phyloP scores from a whole-genome alignment of 37 sponge, comb jelly and placozoan genomes.

The Dysidea cf. avara region DNA sequence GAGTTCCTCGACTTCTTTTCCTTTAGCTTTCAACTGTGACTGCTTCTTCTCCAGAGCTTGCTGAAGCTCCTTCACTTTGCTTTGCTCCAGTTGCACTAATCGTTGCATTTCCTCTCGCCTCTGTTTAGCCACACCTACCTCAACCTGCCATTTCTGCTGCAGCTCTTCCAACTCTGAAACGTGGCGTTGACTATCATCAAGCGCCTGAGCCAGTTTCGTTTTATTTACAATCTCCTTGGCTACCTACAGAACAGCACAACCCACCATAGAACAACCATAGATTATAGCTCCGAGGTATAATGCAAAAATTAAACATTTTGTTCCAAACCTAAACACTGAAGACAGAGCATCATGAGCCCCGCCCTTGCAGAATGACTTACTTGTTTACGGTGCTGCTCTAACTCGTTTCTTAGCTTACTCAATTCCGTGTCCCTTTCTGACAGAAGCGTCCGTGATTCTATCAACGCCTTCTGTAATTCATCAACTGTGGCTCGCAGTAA shows the following conservation, averaged over 20 bases:
- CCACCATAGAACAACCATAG: too few relatives aligned
- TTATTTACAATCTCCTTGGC: constrained; percentile 73
- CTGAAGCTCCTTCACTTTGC: not conserved
- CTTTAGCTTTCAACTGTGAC: constrained; percentile 3
- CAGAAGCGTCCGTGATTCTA: constrained; percentile 50
- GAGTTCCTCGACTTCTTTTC: constrained; percentile 45
- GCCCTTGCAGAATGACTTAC: too few relatives aligned
- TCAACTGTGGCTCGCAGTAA: constrained; percentile 40
- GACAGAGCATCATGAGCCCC: too few relatives aligned
- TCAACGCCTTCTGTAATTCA: constrained; percentile 45
- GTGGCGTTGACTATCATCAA: constrained; percentile 60
- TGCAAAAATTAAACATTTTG: too few relatives aligned
- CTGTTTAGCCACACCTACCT: constrained; percentile 15
- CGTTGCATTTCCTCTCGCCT: constrained; percentile 30
- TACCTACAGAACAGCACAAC: too few relatives aligned
- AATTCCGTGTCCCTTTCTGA: constrained; percentile 53
- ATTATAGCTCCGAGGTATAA: too few relatives aligned
- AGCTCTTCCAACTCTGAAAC: constrained; percentile 53
- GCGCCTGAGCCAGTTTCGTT: constrained; percentile 62
- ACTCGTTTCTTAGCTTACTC: constrained; percentile 22
- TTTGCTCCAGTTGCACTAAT: constrained; percentile 27
- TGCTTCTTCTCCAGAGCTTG: constrained; percentile 24
- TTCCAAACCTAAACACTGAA: too few relatives aligned
- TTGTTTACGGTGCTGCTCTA: constrained; percentile 54
- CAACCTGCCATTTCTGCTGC: constrained; percentile 71